A percentile compares a stretch with the other conserved stretches of the same genome.
Evolutionary conservation across 2,797 vertebrate genomes (phyloP).

Genomic region (Aratinga solstitialis): DNA sequence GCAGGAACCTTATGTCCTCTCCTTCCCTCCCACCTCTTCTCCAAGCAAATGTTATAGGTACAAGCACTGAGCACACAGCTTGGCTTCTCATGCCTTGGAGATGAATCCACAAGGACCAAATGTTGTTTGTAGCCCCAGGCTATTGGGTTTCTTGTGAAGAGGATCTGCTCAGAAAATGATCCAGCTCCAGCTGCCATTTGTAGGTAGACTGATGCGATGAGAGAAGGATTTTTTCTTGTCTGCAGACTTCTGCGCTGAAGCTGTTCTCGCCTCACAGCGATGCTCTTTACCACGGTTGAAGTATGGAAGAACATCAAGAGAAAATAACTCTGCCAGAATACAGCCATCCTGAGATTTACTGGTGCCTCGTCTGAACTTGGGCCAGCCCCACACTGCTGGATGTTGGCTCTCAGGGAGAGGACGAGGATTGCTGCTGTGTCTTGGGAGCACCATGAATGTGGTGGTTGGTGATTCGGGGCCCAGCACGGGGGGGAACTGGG

Average conservation of each 20-base stretch:
- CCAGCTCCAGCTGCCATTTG: not conserved
- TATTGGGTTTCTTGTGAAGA: not conserved
- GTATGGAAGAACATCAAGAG: not conserved
- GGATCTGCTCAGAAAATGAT: not conserved
- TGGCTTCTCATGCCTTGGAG: not conserved
- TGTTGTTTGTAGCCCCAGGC: not conserved
- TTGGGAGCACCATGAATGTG: not conserved
- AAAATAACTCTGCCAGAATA: not conserved
- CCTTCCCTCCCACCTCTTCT: not conserved
- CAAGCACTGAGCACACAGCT: not conserved
- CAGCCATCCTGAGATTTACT: not conserved
- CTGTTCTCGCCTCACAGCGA: not conserved
- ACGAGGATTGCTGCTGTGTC: accelerated
- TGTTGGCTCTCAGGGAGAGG: not conserved
- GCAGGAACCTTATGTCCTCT: not conserved
- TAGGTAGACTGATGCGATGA: not conserved
- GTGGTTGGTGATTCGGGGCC: not conserved
- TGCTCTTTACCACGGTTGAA: not conserved
- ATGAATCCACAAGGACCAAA: not conserved
- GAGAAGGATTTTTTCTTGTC: not conserved
- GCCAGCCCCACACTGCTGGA: not conserved
- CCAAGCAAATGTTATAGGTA: not conserved
- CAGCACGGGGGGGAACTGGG: accelerated
- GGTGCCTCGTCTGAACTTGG: not conserved
- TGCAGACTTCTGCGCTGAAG: not conserved